Base-by-base conservation (phyloP, 1,140 invertebrate genomes). In the Lineus longissimus region DNA sequence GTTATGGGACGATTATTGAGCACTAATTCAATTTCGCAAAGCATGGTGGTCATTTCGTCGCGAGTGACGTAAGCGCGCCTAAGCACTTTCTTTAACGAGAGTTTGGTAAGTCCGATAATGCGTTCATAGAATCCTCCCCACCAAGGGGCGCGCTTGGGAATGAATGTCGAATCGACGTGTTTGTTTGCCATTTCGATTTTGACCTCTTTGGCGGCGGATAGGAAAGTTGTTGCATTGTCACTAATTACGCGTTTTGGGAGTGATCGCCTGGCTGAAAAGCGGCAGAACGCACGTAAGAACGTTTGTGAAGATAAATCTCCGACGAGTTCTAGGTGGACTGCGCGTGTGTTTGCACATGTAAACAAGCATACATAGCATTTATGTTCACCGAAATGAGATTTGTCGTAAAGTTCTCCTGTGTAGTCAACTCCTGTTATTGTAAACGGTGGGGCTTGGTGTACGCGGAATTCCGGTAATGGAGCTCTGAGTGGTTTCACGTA, bases 101-200 rank as follows among this genome's bases (percentile, higher is more conserved):
- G 6, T 51, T 51, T 51, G 6, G 47, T 51, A 4, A 51, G 19
- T 19, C 47, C 47, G 4, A 51, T 51, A 4, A 51, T 19, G n/a
- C 47, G 47, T 51, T 51, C 47, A n/a, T 51, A 51, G 47, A 51
- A 51, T 7, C 47, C 47, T 27, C 47, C 47, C 19, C n/a, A 51
- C 47, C 47, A 51, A 9, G 47, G 47, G n/a, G 47, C 47, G n/a
- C 47, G 47, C n/a, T 51, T 51, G 6, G 47, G 47, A 51, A 51
- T 51, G 25, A 51, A 51, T 51, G n/a, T 19, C 47, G 6, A 51
- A 23, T 51, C n/a, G 6, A 51, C 47, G 47, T n/a, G 25, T 7
- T 15, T 4, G 15, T 51, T n/a, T 4, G 47, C n/a, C 6, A 51
- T 6, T 6, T 23, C n/a, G n/a, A 27, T 51, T 51, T n/a, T 27